Conservation (phyloP, 1,140 invertebrate species). For the Octopus bimaculoides region DNA sequence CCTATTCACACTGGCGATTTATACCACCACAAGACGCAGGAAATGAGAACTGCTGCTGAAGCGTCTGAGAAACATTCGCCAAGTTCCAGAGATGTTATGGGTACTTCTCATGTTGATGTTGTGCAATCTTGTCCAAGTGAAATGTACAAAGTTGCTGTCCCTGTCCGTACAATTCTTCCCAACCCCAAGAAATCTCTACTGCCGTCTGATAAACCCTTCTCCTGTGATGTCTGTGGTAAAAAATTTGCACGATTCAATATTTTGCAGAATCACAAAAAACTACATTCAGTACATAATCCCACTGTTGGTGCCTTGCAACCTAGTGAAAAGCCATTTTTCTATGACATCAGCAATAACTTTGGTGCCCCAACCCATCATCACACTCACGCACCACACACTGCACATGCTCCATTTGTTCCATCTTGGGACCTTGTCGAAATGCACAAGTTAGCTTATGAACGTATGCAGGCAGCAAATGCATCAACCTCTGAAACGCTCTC, state of each 20-base stretch:
- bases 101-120: too few species aligned
- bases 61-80: too few species aligned
- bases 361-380: not conserved
- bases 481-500: not conserved
- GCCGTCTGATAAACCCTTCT: slow-evolving; percentile 86
- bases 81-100: too few species aligned
- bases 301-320: not conserved
- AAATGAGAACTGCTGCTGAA: too few species aligned
- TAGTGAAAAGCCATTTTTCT: not conserved
- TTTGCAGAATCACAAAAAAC: not conserved
- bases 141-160: too few species aligned
- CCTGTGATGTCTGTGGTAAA: slow-evolving; percentile 94
- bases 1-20: too few species aligned
- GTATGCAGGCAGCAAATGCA: not conserved
- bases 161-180: not conserved
- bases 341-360: not conserved
- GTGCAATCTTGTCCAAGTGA: too few species aligned
- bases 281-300: not conserved
- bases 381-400: not conserved
- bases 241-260: slow-evolving; percentile 82
- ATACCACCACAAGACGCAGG: too few species aligned
- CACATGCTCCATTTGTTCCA: not conserved
- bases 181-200: not conserved
- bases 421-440: not conserved
- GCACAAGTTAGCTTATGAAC: not conserved